Conservation (phyloP, 1,140 invertebrate species). For the Thalassaphorura encarpata region DNA sequence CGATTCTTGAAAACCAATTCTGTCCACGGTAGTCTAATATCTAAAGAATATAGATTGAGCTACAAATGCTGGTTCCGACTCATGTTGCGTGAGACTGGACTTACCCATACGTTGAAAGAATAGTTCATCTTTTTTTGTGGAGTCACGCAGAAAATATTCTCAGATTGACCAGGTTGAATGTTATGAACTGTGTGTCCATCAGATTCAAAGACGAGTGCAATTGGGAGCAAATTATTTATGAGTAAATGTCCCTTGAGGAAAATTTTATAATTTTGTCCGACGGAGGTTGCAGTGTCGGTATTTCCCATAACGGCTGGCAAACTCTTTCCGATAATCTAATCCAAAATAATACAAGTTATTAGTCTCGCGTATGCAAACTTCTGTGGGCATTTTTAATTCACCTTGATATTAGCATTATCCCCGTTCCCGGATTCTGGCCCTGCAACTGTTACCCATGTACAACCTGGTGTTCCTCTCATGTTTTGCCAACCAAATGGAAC, state of each 20-base stretch:
- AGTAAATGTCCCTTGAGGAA: neutral
- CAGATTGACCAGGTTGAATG: neutral
- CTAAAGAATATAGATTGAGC: neutral
- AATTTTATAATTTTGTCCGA: neutral
- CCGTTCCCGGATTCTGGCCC: no score
- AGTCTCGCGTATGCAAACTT: no score
- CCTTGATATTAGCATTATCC: no score
- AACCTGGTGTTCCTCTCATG: no score
- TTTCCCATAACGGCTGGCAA: neutral
- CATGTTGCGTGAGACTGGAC: neutral
- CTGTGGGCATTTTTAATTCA: no score
- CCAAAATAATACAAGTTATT: neutral
- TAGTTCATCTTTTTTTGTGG: neutral
- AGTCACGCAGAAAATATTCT: neutral
- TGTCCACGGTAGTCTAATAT: neutral
- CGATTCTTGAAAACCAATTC: neutral
- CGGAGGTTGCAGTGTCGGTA: neutral
- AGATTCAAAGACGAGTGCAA: neutral
- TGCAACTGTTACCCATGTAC: no score
- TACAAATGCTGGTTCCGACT: neutral
- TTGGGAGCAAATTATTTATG: neutral
- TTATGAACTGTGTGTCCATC: neutral
- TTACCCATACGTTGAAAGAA: neutral
- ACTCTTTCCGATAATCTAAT: slow-evolving; percentile 2
- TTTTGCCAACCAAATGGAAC: no score